phyloP scores from a whole-genome alignment of 1,140 invertebrate genomes.

The Drosophila pachea region DNA sequence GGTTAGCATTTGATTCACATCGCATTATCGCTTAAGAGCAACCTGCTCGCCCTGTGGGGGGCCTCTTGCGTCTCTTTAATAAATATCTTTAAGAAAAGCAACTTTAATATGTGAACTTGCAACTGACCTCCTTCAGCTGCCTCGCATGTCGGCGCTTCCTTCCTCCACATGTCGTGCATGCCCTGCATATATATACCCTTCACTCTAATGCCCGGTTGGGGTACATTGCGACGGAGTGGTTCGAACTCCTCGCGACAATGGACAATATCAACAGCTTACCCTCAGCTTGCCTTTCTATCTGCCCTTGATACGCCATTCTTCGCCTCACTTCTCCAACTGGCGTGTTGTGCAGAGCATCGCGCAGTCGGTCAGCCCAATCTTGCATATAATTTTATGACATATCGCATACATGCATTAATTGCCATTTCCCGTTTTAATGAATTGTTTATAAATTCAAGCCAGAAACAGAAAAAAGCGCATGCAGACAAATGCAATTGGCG shows the following conservation, averaged over 20 bases:
- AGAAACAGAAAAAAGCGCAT: constrained; percentile 7
- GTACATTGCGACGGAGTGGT: neutral
- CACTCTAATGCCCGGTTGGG: neutral
- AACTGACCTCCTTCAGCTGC: constrained; percentile 30
- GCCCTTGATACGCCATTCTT: no score
- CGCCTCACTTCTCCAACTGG: neutral
- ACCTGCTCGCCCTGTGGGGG: constrained; percentile 25
- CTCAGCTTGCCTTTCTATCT: no score
- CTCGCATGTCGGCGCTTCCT: constrained; percentile 29
- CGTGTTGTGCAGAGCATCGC: neutral
- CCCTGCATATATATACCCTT: constrained; percentile 6
- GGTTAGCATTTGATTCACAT: constrained; percentile 30
- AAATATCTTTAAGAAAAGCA: constrained; percentile 22
- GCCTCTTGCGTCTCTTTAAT: constrained; percentile 13
- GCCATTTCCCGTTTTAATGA: constrained; percentile 72
- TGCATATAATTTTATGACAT: constrained; percentile 35
- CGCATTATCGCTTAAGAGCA: constrained; percentile 20
- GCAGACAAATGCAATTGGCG: constrained; percentile 26
- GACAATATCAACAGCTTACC: no score
- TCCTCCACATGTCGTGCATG: constrained; percentile 23
- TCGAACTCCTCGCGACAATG: no score
- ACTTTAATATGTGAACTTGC: constrained; percentile 29
- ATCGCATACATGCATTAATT: constrained; percentile 46
- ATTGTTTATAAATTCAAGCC: constrained; percentile 59
- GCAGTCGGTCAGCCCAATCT: neutral